Conservation (phyloP, 1,140 invertebrate species). For the Brachionus rubens region DNA sequence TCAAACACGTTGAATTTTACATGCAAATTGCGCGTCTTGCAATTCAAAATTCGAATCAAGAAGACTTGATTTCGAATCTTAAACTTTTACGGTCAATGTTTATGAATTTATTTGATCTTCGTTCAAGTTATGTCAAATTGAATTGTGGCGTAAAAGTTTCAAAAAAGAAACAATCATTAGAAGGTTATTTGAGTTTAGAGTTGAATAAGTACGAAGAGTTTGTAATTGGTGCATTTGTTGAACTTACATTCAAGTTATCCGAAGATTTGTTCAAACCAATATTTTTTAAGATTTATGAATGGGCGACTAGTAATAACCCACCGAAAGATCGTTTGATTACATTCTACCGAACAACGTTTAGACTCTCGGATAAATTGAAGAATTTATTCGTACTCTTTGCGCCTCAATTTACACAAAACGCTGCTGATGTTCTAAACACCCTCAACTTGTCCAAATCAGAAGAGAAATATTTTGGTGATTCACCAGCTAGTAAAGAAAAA, state of each 20-base stretch:
- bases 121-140: not conserved
- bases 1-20: conserved; percentile 24
- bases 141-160: not conserved
- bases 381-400: conserved; percentile 84
- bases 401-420: conserved; percentile 75
- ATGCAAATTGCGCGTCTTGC: conserved; percentile 27
- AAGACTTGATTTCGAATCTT: conserved; percentile 24
- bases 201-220: conserved; percentile 65
- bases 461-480: not conserved
- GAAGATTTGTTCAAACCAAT: conserved; percentile 80
- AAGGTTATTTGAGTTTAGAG: conserved; percentile 14
- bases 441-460: conserved; percentile 47
- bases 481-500: conserved; percentile 49
- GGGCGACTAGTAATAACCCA: conserved; percentile 65
- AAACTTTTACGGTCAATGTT: conserved; percentile 23
- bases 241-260: conserved; percentile 78
- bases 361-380: conserved; percentile 71
- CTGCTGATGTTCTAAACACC: conserved; percentile 67
- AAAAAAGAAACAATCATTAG: conserved; percentile 7
- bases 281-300: conserved; percentile 78
- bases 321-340: conserved; percentile 70
- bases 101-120: conserved; percentile 14
- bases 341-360: conserved; percentile 66
- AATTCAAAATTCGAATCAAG: conserved; percentile 8
- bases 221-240: conserved; percentile 71